phyloP scores from a whole-genome alignment of 2,888 invertebrate genomes.

The Blastobasis adustella region DNA sequence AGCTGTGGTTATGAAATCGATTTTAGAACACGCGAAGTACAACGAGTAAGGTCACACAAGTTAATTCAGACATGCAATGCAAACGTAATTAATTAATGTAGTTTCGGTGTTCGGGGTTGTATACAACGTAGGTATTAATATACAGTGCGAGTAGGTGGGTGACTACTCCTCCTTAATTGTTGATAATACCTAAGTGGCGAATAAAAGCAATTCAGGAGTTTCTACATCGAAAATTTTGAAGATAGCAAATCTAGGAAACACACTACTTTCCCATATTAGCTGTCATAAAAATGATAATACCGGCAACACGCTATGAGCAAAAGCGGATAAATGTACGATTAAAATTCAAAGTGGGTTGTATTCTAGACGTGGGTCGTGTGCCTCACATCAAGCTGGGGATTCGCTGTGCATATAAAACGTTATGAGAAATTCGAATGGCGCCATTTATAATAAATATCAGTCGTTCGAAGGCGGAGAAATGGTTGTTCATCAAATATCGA shows the following conservation, averaged over 20 bases:
- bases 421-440: slow-evolving; percentile 26
- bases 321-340: slow-evolving; percentile 17
- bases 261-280: too few relatives aligned
- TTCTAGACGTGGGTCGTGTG: slow-evolving; percentile 66
- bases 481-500: too few relatives aligned
- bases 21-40: slow-evolving; percentile 31
- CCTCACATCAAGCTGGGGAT: slow-evolving; percentile 41
- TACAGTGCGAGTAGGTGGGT: too few relatives aligned
- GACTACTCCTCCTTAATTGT: too few relatives aligned
- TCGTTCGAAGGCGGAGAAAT: not conserved
- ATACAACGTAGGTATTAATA: too few relatives aligned
- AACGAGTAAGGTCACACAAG: slow-evolving; percentile 29
- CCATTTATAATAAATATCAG: slow-evolving; percentile 3
- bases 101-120: too few relatives aligned
- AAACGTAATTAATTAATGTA: too few relatives aligned
- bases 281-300: not conserved
- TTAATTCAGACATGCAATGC: slow-evolving; percentile 20
- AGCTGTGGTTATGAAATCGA: slow-evolving; percentile 39
- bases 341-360: slow-evolving; percentile 45
- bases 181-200: too few relatives aligned
- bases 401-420: slow-evolving; percentile 42
- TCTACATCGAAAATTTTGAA: too few relatives aligned
- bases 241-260: too few relatives aligned
- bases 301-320: slow-evolving; percentile 3
- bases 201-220: too few relatives aligned